Evolutionary conservation across 35 echinoderm and acorn worm genomes (phyloP).

Genomic region (Hemicentrotus pulcherrimus): DNA sequence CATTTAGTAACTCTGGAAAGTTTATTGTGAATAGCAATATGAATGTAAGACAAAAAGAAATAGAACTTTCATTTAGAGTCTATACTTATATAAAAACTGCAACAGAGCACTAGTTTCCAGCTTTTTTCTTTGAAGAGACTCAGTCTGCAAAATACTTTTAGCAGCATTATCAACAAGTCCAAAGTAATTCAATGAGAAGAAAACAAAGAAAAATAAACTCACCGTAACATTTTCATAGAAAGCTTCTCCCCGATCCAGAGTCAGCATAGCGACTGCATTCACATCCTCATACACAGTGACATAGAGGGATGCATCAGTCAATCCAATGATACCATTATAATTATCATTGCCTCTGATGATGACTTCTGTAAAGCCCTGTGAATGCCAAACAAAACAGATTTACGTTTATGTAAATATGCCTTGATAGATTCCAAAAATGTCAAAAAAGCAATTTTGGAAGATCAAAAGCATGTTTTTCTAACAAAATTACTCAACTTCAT

Average conservation of each 20-base stretch:
- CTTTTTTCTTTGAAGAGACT: too few relatives aligned
- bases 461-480: too few relatives aligned
- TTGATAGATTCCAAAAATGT: not conserved
- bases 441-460: too few relatives aligned
- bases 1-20: too few relatives aligned
- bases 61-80: too few relatives aligned
- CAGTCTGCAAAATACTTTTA: too few relatives aligned
- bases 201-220: conserved; percentile 31
- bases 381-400: not conserved
- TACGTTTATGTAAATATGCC: not conserved
- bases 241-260: conserved; percentile 78
- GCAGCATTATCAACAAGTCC: too few relatives aligned
- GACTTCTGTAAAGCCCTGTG: conserved; percentile 75
- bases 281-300: conserved; percentile 76
- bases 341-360: conserved; percentile 89
- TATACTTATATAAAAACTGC: too few relatives aligned
- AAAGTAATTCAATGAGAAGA: not conserved
- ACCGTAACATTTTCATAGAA: conserved; percentile 96
- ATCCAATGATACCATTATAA: conserved; percentile 90
- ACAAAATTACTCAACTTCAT: too few relatives aligned
- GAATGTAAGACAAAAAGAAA: too few relatives aligned
- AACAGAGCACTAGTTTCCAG: too few relatives aligned
- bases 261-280: conserved; percentile 58
- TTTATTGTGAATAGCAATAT: too few relatives aligned
- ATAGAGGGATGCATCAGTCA: conserved; percentile 62